Percentiles rank a stretch among this genome's conserved stretches.
These are phyloP conservation scores for Chaetodon trifasciatus DNA, from an alignment of 2,797 vertebrate species.

Conservation along the genomic window DNA sequence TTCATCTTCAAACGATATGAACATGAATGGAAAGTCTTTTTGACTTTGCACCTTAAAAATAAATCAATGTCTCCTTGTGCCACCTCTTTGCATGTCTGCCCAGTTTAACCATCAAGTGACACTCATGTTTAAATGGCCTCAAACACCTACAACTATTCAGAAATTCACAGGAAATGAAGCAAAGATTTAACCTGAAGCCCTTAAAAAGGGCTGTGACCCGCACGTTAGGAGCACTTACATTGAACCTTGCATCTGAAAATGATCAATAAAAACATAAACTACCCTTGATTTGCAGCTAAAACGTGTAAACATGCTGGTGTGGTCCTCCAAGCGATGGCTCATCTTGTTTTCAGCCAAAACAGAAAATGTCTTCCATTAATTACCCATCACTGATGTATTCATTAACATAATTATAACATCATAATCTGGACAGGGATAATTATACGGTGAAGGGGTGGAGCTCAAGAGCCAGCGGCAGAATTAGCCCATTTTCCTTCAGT, in stretches of 20 bases:
- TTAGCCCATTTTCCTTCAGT: constrained; percentile 73
- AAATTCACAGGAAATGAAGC: too few relatives aligned
- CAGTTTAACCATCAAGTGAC: too few relatives aligned
- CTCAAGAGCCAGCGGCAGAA: constrained; percentile 60
- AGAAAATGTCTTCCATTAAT: constrained; percentile 64
- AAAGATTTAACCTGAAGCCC: background rate
- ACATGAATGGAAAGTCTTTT: background rate
- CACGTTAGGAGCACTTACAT: background rate
- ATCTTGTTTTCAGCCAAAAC: constrained; percentile 50
- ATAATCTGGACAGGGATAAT: constrained; percentile 66
- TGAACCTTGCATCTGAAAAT: constrained; percentile 6
- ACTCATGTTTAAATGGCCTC: too few relatives aligned
- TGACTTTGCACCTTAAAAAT: background rate
- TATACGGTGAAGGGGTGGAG: constrained; percentile 70
- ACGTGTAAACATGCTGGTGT: constrained; percentile 15
- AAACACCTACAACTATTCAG: too few relatives aligned
- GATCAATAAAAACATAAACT: background rate
- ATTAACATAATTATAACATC: constrained; percentile 75
- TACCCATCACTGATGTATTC: constrained; percentile 58
- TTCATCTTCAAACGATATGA: background rate
- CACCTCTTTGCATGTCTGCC: too few relatives aligned
- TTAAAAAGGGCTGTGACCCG: background rate
- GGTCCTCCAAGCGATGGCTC: constrained; percentile 7
- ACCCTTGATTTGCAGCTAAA: background rate
- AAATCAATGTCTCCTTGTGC: background rate